These are phyloP conservation scores for Meiosimyza platycephala DNA, from an alignment of 2,888 invertebrate species.

Conservation along the genomic window DNA sequence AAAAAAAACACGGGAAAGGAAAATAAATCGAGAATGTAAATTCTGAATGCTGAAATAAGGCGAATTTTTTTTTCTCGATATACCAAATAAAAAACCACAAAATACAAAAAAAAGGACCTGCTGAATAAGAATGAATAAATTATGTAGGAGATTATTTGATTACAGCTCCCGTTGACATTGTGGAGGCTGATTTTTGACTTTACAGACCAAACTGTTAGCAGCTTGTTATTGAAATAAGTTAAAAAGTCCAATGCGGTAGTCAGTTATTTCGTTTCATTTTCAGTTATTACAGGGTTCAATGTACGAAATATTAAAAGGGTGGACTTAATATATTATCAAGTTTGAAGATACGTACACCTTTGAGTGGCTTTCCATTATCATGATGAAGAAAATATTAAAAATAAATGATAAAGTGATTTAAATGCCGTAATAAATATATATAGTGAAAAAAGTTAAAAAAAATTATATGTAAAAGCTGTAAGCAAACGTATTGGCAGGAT, in stretches of 20 bases:
- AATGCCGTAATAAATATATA: too few species aligned
- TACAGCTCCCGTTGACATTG: constrained; percentile 17
- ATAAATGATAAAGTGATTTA: background rate
- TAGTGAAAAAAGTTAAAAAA: too few species aligned
- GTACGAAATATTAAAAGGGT: too few species aligned
- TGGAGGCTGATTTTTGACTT: constrained; percentile 28
- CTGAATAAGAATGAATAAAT: constrained; percentile 28
- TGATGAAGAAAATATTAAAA: background rate
- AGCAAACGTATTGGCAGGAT: constrained; percentile 67
- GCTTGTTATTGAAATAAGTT: background rate
- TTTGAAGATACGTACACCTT: background rate
- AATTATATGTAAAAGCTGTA: constrained; percentile 29
- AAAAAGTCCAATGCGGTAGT: too few species aligned
- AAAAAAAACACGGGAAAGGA: constrained; percentile 9
- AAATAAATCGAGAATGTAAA: background rate
- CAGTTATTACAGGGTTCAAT: too few species aligned
- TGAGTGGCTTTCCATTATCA: constrained; percentile 8
- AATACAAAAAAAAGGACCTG: background rate
- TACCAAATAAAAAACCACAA: background rate
- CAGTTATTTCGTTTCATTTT: too few species aligned
- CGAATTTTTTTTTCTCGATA: constrained; percentile 4
- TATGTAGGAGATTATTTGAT: constrained; percentile 31
- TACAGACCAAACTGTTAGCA: background rate
- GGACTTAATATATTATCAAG: too few species aligned
- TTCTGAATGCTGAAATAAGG: constrained; percentile 20